phyloP scores from a whole-genome alignment of 2,113 vertebrate genomes.

The Poecile atricapillus region DNA sequence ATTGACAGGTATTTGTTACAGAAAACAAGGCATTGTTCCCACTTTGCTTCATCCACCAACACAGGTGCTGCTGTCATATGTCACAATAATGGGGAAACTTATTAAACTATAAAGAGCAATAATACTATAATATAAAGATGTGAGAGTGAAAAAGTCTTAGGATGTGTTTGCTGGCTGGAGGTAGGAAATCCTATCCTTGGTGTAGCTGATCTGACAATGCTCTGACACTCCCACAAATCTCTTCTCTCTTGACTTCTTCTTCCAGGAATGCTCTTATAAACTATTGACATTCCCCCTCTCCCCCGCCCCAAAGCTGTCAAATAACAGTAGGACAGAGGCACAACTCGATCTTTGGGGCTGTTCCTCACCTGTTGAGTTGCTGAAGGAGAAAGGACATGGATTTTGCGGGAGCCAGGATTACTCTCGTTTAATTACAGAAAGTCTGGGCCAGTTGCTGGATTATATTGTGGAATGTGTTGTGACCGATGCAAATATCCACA shows the following conservation, averaged over 20 bases:
- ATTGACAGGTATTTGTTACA: conserved; percentile 71
- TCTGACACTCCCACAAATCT: not conserved
- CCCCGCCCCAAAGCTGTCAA: not conserved
- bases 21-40: conserved; percentile 67
- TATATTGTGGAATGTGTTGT: not conserved
- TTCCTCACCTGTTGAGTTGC: not conserved
- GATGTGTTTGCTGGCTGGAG: not conserved
- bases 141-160: not conserved
- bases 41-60: conserved; percentile 32
- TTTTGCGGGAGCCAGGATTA: not conserved
- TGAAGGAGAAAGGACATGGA: not conserved
- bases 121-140: conserved; percentile 4
- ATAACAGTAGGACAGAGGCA: not conserved
- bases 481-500: not conserved
- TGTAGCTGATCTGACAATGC: not conserved
- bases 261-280: not conserved
- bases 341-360: not conserved
- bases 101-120: conserved; percentile 29
- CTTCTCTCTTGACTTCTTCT: not conserved
- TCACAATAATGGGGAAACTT: conserved; percentile 64
- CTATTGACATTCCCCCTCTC: not conserved
- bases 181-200: not conserved
- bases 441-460: not conserved
- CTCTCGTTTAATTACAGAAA: not conserved
- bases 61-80: conserved; percentile 52